phyloP scores from a whole-genome alignment of 2,113 vertebrate genomes.

The Phylloscopus trochiloides region DNA sequence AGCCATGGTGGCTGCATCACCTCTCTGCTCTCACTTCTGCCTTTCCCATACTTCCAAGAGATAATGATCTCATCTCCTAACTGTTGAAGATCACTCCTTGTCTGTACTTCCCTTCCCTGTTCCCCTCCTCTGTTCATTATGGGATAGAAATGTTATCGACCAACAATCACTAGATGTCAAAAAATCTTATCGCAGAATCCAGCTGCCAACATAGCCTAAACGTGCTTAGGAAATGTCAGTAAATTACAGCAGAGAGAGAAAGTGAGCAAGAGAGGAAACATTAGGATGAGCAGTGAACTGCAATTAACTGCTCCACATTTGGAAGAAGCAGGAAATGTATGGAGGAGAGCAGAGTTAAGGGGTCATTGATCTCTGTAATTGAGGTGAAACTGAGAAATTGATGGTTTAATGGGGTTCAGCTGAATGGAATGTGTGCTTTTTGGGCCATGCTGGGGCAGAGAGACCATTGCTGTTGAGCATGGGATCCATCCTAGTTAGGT shows the following conservation, averaged over 20 bases:
- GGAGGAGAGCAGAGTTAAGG: conserved; percentile 21
- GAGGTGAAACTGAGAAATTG: conserved; percentile 46
- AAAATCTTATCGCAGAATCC: conserved; percentile 35
- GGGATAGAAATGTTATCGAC: conserved; percentile 55
- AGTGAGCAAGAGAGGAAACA: conserved; percentile 15
- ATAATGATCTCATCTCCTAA: conserved; percentile 60
- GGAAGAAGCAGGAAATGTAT: conserved; percentile 48
- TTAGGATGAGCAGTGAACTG: conserved; percentile 46
- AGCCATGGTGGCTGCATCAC: background rate
- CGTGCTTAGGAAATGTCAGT: conserved; percentile 39
- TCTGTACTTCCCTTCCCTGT: background rate
- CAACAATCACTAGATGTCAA: conserved; percentile 46
- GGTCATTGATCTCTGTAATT: conserved; percentile 46
- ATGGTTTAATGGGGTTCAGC: conserved; percentile 24
- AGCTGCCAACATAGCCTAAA: conserved; percentile 52
- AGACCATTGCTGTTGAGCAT: background rate
- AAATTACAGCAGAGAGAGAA: conserved; percentile 37
- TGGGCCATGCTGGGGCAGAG: background rate
- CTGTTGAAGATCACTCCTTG: conserved; percentile 7
- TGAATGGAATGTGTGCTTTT: background rate
- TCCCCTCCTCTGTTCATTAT: conserved; percentile 24
- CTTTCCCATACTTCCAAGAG: conserved; percentile 25
- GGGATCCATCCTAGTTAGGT: background rate
- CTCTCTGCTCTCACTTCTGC: conserved; percentile 5
- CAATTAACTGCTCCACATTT: conserved; percentile 40